A percentile compares a stretch with the other conserved stretches of the same genome.
Evolutionary conservation across 2,888 invertebrate species (phyloP).

Genomic region (Tubiluchus corallicola): DNA sequence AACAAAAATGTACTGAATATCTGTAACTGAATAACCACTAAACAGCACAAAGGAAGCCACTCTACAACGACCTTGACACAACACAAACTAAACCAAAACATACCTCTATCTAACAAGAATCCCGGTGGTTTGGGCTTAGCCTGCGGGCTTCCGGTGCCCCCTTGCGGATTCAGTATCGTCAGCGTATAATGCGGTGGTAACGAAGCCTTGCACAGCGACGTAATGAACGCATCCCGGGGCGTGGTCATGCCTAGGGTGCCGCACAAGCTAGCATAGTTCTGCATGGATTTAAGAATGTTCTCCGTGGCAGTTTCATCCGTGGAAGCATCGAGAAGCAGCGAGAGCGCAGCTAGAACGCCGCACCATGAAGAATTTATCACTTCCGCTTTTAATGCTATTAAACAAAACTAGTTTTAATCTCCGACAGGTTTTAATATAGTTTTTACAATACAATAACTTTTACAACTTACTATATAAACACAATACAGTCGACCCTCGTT

Average conservation of each 20-base stretch:
- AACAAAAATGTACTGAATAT: background rate
- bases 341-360: constrained; percentile 72
- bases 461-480: no score
- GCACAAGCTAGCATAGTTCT: constrained; percentile 70
- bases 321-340: constrained; percentile 76
- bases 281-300: constrained; percentile 72
- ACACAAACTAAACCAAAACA: no score
- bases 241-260: constrained; percentile 55
- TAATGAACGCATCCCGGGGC: constrained; percentile 81
- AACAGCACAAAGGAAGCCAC: background rate
- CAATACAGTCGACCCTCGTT: no score
- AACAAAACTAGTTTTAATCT: no score
- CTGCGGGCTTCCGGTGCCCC: constrained; percentile 2
- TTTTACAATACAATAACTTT: no score
- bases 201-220: constrained; percentile 85
- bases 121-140: no score
- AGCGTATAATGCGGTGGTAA: constrained; percentile 85
- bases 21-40: background rate
- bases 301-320: constrained; percentile 83
- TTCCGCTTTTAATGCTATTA: constrained; percentile 47
- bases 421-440: no score
- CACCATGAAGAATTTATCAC: constrained; percentile 87
- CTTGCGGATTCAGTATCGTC: constrained; percentile 47
- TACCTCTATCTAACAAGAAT: no score
- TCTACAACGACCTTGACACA: no score